A percentile compares a stretch with the other conserved stretches of the same genome.
These are phyloP conservation scores for Leptinotarsa undecemlineata DNA, from an alignment of 1,140 invertebrate species.

Conservation along the genomic window DNA sequence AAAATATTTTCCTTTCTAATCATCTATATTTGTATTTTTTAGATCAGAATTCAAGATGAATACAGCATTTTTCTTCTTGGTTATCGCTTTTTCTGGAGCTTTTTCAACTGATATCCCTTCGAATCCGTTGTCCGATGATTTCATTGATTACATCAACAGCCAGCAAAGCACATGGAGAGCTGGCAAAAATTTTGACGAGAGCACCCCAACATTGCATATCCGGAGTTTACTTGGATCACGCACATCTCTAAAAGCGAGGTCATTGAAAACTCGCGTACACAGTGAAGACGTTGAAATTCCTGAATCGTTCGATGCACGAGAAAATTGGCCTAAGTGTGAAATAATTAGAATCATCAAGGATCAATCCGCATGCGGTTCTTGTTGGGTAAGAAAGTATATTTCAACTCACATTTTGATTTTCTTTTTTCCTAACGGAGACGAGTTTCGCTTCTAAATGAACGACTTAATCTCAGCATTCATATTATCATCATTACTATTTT, in stretches of 20 bases:
- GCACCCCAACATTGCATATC: slow-evolving; percentile 13
- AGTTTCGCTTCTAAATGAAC: too few species aligned
- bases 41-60: neutral
- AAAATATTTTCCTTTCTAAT: too few species aligned
- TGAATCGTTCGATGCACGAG: slow-evolving; percentile 32
- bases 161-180: slow-evolving; percentile 32
- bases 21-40: neutral
- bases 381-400: slow-evolving; percentile 31
- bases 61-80: neutral
- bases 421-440: too few species aligned
- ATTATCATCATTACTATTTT: too few species aligned
- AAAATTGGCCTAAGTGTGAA: slow-evolving; percentile 53
- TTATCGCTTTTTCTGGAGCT: neutral
- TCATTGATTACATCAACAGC: slow-evolving; percentile 30
- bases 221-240: neutral
- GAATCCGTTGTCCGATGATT: slow-evolving; percentile 39
- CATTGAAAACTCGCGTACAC: slow-evolving; percentile 56
- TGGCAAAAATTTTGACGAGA: slow-evolving; percentile 31
- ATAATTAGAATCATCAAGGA: slow-evolving; percentile 26
- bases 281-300: slow-evolving; percentile 30
- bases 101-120: neutral
- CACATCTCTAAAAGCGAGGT: neutral
- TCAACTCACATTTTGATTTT: too few species aligned
- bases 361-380: slow-evolving; percentile 33
- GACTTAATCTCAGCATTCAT: too few species aligned